Base-by-base conservation (phyloP, 2,888 invertebrate genomes). In the Phrixothrix hirtus region DNA sequence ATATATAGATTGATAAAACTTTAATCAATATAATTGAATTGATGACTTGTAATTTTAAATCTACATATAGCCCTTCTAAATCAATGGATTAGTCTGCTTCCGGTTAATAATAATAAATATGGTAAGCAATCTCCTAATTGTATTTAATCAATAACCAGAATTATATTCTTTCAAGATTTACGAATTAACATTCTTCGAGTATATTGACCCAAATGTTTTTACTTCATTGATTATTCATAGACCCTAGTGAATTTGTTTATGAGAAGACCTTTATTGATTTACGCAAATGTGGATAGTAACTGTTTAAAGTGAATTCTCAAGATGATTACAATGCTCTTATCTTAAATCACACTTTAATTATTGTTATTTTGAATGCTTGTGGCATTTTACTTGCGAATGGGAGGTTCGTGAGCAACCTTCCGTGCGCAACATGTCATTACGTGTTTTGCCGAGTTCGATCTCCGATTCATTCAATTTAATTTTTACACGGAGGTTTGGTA, bases 371-470 rank as follows among this genome's bases (percentile, higher is more conserved):
- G 26, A 46, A 37, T 46, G 50, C 50, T 51, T 56, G 43, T 53
- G 52, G 55, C 53, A 45, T 51, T 59, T 44, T 47, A 45, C 57
- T 57, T 38, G 57, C 56, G 54, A 57, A 59, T 59, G 57, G 57
- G 59, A 46, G 57, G 59, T 43, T 55, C 55, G 51, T 57, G 56
- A 37, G 50, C 53, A 56, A 48, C 53, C 59, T 57, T 57, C 56
- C 51, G 54, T 56, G 54, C 45, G 45, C 31, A 59, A 55, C 57
- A 45, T 59, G 54, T 59, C 59, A 59, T 59, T 59, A 59, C 51
- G 57, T 50, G 50, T 55, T 54, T 54, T 54, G 48, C 47, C 43
- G 48, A 45, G 46, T 53, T 43, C 43, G 36, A 38, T 27, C 34
- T 34, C 48, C 37, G 25, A 44, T 43, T 56, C 45, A 42, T 51